phyloP scores from a whole-genome alignment of 2,797 vertebrate genomes.

The Parotocinclus haroldoi region DNA sequence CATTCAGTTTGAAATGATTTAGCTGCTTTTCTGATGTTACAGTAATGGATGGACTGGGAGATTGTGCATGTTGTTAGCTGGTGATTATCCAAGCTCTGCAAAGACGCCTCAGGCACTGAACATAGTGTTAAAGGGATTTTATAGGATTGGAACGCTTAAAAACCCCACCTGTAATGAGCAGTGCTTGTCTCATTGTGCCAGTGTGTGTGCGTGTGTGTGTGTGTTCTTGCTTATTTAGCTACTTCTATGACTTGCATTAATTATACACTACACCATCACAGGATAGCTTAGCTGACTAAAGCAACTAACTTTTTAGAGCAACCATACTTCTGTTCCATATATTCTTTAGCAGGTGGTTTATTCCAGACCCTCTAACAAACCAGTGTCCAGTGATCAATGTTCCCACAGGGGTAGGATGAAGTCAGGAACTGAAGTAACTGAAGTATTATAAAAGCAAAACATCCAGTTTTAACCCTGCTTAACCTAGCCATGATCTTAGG shows the following conservation, averaged over 20 bases:
- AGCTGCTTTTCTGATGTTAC: not conserved
- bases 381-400: no score
- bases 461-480: no score
- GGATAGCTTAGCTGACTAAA: no score
- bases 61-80: not conserved
- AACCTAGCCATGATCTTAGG: no score
- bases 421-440: no score
- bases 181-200: not conserved
- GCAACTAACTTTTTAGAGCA: not conserved
- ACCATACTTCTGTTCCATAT: not conserved
- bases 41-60: slow-evolving; percentile 7
- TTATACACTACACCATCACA: not conserved
- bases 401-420: no score
- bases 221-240: not conserved
- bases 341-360: not conserved
- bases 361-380: not conserved
- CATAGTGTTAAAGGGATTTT: slow-evolving; percentile 15
- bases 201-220: slow-evolving; percentile 2
- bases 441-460: no score
- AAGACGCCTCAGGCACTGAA: not conserved
- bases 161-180: slow-evolving; percentile 22
- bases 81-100: slow-evolving; percentile 8
- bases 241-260: not conserved
- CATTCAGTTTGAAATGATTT: no score
- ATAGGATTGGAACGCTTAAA: slow-evolving; percentile 24